Conservation (phyloP, 2,113 vertebrate species). For the Tylochromis polylepis region DNA sequence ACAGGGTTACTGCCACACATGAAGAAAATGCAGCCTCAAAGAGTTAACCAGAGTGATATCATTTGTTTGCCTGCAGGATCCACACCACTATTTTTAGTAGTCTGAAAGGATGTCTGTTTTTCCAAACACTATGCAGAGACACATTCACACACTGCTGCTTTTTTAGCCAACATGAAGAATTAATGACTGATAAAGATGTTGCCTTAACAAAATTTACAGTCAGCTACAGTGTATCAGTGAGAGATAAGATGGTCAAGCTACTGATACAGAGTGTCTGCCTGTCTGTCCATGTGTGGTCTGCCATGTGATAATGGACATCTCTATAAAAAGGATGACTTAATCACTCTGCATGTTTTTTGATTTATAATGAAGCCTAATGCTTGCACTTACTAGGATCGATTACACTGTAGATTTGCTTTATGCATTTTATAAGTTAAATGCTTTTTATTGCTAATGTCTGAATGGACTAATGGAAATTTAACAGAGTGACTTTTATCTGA, state of each 20-base stretch:
- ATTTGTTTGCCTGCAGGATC: neutral
- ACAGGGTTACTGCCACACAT: neutral
- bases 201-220: neutral
- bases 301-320: neutral
- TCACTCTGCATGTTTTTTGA: neutral
- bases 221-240: neutral
- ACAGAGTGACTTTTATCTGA: neutral
- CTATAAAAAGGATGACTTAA: neutral
- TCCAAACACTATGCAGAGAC: neutral
- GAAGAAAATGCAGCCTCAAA: neutral
- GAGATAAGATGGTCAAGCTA: neutral
- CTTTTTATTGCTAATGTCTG: neutral
- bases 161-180: neutral
- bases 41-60: neutral
- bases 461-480: neutral
- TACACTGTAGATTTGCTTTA: neutral
- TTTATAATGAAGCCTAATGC: neutral
- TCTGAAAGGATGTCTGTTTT: neutral
- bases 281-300: neutral
- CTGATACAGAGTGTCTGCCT: neutral
- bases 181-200: neutral
- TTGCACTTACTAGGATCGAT: neutral
- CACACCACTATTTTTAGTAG: neutral
- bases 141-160: neutral
- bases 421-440: neutral